Conservation (phyloP, 2,113 vertebrate genomes). For the Dromiciops gliroides region DNA sequence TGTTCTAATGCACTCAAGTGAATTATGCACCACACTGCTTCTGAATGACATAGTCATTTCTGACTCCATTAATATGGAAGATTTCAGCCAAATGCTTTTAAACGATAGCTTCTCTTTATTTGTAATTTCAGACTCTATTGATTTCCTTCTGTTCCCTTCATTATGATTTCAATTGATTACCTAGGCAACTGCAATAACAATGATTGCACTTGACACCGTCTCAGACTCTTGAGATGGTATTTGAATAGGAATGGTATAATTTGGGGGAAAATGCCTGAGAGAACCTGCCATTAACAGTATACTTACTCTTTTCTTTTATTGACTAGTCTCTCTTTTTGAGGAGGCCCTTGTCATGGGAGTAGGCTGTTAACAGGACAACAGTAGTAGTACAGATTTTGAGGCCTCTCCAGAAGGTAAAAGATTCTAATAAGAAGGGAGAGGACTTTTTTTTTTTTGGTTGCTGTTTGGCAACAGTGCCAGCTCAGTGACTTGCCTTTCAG, state of each 20-base stretch:
- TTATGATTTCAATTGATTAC: constrained; percentile 93
- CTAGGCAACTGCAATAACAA: constrained; percentile 89
- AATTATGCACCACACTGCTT: constrained; percentile 87
- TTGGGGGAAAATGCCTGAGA: constrained; percentile 85
- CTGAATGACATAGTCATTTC: constrained; percentile 90
- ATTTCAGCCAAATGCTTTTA: constrained; percentile 92
- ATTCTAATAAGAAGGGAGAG: constrained; percentile 67
- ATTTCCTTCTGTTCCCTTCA: constrained; percentile 93
- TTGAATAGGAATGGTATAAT: constrained; percentile 90
- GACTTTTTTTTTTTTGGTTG: background rate
- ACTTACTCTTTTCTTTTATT: constrained; percentile 89
- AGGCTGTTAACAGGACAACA: constrained; percentile 73
- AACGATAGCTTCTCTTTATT: constrained; percentile 91
- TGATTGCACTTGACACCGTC: constrained; percentile 90
- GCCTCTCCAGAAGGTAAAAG: constrained; percentile 71
- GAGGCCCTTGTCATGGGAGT: constrained; percentile 81
- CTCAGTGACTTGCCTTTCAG: constrained; percentile 36
- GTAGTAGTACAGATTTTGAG: constrained; percentile 71
- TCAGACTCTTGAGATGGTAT: constrained; percentile 87
- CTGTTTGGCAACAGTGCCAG: constrained; percentile 4
- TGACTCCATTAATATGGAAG: constrained; percentile 91
- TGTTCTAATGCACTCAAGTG: constrained; percentile 87
- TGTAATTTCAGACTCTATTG: constrained; percentile 92
- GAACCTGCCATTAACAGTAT: constrained; percentile 87
- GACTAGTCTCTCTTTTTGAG: constrained; percentile 83